A percentile compares a stretch with the other conserved stretches of the same genome.
Conservation (phyloP, 2,797 vertebrate species). For the Poeciliopsis turneri region DNA sequence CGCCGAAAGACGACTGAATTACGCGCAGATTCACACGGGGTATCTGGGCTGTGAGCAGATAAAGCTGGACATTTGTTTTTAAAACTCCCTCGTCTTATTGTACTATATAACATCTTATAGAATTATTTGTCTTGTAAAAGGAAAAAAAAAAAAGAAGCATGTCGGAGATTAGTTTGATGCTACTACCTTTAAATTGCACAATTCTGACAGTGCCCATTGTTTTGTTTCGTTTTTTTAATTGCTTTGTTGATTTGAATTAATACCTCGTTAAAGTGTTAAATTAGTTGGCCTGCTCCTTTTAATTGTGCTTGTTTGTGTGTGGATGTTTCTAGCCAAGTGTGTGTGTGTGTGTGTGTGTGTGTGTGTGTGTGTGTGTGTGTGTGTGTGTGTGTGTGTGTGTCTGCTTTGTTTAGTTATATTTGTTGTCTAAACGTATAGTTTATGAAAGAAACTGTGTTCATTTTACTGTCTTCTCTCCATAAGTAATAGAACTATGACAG, state of each 20-base stretch:
- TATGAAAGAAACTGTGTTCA: constrained; percentile 81
- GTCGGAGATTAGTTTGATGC: constrained; percentile 75
- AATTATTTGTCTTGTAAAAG: constrained; percentile 69
- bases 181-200: constrained; percentile 88
- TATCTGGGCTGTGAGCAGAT: background rate
- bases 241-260: constrained; percentile 72
- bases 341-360: constrained; percentile 75
- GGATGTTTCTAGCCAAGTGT: constrained; percentile 85
- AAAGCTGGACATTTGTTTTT: constrained; percentile 70
- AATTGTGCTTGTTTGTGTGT: constrained; percentile 88
- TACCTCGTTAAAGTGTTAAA: constrained; percentile 72
- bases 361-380: constrained; percentile 47
- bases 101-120: constrained; percentile 66
- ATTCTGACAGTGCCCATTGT: constrained; percentile 83
- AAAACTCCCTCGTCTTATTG: constrained; percentile 68
- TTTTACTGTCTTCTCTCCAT: constrained; percentile 62
- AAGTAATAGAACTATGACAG: constrained; percentile 75
- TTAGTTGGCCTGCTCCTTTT: constrained; percentile 72
- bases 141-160: constrained; percentile 70
- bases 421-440: constrained; percentile 85
- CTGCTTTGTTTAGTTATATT: constrained; percentile 78
- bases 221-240: constrained; percentile 24
- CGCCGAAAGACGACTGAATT: constrained; percentile 84
- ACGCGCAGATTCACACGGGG: constrained; percentile 13
- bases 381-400: constrained; percentile 68